A percentile compares a stretch with the other conserved stretches of the same genome.
Evolutionary conservation across 2,113 vertebrate species (phyloP).

Genomic region (Bubo bubo): DNA sequence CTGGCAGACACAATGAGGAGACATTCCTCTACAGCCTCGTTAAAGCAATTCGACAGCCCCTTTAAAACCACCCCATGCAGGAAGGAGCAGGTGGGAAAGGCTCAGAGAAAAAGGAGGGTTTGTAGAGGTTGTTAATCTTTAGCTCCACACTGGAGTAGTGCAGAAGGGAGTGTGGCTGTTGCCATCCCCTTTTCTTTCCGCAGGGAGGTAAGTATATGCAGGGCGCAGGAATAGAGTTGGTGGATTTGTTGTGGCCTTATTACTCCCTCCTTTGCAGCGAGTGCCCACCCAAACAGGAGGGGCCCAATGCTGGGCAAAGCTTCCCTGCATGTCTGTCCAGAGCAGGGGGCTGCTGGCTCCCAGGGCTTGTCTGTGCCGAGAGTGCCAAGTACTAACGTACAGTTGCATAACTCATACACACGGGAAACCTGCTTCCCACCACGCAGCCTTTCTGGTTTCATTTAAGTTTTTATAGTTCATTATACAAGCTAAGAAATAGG

Average conservation of each 20-base stretch:
- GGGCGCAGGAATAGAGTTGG: background rate
- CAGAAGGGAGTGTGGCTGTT: background rate
- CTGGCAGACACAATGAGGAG: background rate
- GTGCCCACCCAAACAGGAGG: background rate
- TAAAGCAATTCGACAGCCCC: background rate
- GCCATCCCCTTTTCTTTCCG: background rate
- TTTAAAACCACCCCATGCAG: background rate
- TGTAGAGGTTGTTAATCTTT: background rate
- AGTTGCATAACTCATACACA: background rate
- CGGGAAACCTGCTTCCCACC: background rate
- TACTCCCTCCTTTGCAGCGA: background rate
- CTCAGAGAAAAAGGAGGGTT: background rate
- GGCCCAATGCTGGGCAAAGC: background rate
- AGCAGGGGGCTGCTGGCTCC: background rate
- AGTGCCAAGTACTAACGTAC: background rate
- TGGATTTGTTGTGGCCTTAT: background rate
- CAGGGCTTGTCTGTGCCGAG: background rate
- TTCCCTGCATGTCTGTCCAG: background rate
- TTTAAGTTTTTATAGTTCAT: slow-evolving; percentile 13
- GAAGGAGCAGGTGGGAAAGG: background rate
- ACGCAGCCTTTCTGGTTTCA: background rate
- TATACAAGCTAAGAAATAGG: slow-evolving; percentile 20
- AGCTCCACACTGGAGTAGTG: background rate
- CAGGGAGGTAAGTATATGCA: background rate
- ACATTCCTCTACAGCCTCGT: background rate